Conservation (phyloP, 2,888 invertebrate species). For the Leistus spinibarbis region DNA sequence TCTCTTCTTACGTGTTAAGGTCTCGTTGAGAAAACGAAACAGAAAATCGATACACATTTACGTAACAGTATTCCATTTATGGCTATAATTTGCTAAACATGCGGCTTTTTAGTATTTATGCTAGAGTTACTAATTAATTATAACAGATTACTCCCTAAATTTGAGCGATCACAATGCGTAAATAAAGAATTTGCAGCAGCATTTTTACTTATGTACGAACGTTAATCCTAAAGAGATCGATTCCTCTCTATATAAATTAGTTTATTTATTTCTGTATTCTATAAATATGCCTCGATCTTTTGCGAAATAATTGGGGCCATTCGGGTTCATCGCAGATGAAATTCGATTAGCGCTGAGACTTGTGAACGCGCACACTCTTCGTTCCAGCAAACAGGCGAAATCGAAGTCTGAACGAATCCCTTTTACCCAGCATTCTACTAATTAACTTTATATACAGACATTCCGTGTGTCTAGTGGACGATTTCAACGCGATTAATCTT, state of each 20-base stretch:
- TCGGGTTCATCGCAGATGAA: not conserved
- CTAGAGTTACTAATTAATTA: too few species aligned
- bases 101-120: too few species aligned
- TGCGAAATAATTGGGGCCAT: not conserved
- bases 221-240: too few species aligned
- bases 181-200: too few species aligned
- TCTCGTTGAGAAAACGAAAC: not conserved
- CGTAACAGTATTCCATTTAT: not conserved
- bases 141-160: too few species aligned
- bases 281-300: not conserved
- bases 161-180: too few species aligned
- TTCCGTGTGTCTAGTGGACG: not conserved
- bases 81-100: not conserved
- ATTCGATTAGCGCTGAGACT: not conserved
- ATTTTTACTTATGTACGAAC: too few species aligned
- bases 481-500: slow-evolving; percentile 11
- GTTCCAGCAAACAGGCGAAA: not conserved
- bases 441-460: not conserved
- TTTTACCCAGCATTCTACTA: not conserved
- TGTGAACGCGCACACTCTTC: not conserved
- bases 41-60: not conserved
- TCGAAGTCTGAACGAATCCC: not conserved
- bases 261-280: not conserved
- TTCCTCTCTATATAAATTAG: not conserved
- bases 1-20: not conserved